These are phyloP conservation scores for Lasioglossum albipes DNA, from an alignment of 1,140 invertebrate species.

Conservation along the genomic window DNA sequence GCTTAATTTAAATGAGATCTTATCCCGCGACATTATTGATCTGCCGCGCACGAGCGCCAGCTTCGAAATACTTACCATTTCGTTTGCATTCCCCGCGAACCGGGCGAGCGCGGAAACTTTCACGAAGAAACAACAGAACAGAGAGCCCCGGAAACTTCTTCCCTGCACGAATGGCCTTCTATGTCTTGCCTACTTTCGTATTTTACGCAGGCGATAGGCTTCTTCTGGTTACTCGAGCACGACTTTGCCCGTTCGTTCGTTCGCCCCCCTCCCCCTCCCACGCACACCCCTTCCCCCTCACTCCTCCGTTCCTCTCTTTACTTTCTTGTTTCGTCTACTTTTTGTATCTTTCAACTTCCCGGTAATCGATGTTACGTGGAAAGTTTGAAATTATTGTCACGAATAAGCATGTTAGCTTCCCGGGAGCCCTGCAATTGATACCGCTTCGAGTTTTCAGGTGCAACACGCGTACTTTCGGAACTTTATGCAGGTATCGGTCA, in stretches of 20 bases:
- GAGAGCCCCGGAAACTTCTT: constrained; percentile 3
- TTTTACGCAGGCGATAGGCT: not conserved
- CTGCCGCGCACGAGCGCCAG: not conserved
- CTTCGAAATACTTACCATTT: constrained; percentile 10
- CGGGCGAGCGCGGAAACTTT: not conserved
- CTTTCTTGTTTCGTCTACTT: not conserved
- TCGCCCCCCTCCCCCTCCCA: not conserved
- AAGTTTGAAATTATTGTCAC: not conserved
- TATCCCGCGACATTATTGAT: constrained; percentile 7
- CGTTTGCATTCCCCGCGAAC: not conserved
- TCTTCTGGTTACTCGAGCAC: constrained; percentile 5
- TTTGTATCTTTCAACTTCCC: not conserved
- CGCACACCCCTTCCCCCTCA: no score
- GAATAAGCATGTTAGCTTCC: constrained; percentile 5
- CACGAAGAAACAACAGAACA: constrained; percentile 9
- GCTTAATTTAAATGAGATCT: constrained; percentile 38
- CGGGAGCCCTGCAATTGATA: not conserved
- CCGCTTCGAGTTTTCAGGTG: not conserved
- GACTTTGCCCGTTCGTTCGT: not conserved
- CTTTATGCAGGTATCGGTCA: not conserved
- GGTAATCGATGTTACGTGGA: not conserved
- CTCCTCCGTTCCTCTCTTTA: no score
- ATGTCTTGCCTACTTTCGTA: constrained; percentile 4
- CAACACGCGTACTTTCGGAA: not conserved
- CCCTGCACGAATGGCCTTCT: not conserved